Evolutionary conservation across 2,888 invertebrate genomes (phyloP).

Genomic region (Lycia hirtaria): DNA sequence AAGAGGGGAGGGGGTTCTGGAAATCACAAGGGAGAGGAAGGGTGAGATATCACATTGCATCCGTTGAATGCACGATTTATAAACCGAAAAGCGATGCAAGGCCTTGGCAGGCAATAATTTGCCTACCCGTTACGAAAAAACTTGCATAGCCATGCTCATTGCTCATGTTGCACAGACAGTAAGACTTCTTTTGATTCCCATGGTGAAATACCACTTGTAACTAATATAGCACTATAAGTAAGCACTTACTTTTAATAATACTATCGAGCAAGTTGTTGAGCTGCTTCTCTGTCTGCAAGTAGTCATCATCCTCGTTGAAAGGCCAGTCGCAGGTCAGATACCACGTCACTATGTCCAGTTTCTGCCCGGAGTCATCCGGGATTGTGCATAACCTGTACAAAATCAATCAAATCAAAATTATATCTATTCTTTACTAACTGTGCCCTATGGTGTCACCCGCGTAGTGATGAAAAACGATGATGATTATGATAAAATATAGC

Average conservation of each 20-base stretch:
- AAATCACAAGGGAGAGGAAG: too few relatives aligned
- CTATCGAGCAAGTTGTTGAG: conserved; percentile 65
- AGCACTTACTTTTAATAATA: conserved; percentile 72
- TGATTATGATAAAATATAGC: too few relatives aligned
- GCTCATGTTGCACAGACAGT: too few relatives aligned
- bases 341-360: conserved; percentile 74
- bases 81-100: too few relatives aligned
- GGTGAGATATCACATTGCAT: too few relatives aligned
- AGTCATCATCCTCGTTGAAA: conserved; percentile 67
- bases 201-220: too few relatives aligned
- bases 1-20: too few relatives aligned
- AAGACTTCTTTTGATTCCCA: too few relatives aligned
- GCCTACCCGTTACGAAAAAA: too few relatives aligned
- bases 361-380: conserved; percentile 68
- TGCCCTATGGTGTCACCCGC: background rate
- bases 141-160: too few relatives aligned
- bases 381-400: conserved; percentile 62
- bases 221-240: background rate
- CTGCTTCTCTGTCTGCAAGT: conserved; percentile 62
- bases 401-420: background rate
- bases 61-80: too few relatives aligned
- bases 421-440: background rate
- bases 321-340: conserved; percentile 76
- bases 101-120: too few relatives aligned
- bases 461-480: background rate